Evolutionary conservation across 2,113 vertebrate genomes (phyloP), one percentile per base, ranked within the genome.

Genomic region (Elgaria multicarinata): DNA sequence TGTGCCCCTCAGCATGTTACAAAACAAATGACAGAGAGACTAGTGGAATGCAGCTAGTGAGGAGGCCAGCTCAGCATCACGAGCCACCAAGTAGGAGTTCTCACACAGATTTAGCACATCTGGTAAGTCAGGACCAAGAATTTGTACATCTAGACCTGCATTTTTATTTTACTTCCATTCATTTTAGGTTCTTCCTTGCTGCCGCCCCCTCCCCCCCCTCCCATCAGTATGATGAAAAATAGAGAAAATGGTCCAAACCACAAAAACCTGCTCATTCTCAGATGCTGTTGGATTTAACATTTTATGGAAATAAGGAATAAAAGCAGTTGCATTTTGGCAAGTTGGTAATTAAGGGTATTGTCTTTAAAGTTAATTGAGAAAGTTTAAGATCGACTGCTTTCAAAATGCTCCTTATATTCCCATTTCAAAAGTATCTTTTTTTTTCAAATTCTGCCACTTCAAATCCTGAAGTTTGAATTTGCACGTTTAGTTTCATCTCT

Each of bases 171-270:
- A 44, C 6, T 39, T 62, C n/a, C 26, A 14, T 75, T 42, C 10
- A 3, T 28, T 75, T 26, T 26, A 55, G 22, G 14, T 36, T 28
- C 10, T 3, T 42, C n/a, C n/a, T n/a, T n/a, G n/a, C n/a, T n/a
- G n/a, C 8, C 31, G 1, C 28, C 3, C 1, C 33, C 8, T 1
- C 20, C 6, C 42, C 22, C 20, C n/a, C 36, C 0, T 28, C 20
- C 18, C 26, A 20, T 7, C 26, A 20, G 42, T 69, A 39, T 69
- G 4, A 50, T 50, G 46, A 50, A 50, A 50, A 50, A 50, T 50
- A 4, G 26, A 46, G 62, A 31, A 67, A 46, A 67, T 39, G 28
- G 42, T 33, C 80, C 58, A 82, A 3, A 82, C 20, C 13, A 72
- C n/a, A 53, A 16, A 46, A 69, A 9, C 8, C 42, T 69, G 39